A percentile compares a stretch with the other conserved stretches of the same genome.
Evolutionary conservation across 2,113 vertebrate species (phyloP).

Genomic region (Platysteira castanea): DNA sequence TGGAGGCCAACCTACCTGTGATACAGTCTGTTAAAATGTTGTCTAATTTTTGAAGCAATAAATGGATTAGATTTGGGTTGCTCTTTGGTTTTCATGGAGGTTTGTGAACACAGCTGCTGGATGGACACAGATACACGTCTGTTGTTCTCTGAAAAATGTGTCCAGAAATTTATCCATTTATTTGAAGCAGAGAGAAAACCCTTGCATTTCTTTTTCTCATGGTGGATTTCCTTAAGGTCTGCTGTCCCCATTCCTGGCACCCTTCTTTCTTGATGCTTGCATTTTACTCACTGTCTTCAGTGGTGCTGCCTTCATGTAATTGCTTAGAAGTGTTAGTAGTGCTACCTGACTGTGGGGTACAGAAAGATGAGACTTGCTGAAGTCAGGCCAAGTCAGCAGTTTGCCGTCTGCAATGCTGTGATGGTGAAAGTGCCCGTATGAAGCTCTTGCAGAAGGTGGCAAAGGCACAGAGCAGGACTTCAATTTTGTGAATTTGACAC

Average conservation of each 20-base stretch:
- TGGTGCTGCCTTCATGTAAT: background rate
- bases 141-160: background rate
- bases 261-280: background rate
- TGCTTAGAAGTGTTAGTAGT: background rate
- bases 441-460: background rate
- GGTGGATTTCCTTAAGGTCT: background rate
- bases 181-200: background rate
- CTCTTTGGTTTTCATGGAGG: background rate
- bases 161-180: rapidly evolving
- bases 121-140: background rate
- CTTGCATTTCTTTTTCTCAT: background rate
- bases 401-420: rapidly evolving
- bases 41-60: background rate
- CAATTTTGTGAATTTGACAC: background rate
- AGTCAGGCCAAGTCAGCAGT: background rate
- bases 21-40: background rate
- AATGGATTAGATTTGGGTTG: background rate
- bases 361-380: background rate
- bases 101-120: background rate
- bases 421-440: background rate
- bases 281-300: background rate
- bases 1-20: background rate
- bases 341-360: background rate
- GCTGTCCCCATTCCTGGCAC: background rate
- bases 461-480: background rate